These are phyloP conservation scores for Beroe ovata DNA, from an alignment of 37 sponge, comb jelly and placozoan species.

Conservation along the genomic window DNA sequence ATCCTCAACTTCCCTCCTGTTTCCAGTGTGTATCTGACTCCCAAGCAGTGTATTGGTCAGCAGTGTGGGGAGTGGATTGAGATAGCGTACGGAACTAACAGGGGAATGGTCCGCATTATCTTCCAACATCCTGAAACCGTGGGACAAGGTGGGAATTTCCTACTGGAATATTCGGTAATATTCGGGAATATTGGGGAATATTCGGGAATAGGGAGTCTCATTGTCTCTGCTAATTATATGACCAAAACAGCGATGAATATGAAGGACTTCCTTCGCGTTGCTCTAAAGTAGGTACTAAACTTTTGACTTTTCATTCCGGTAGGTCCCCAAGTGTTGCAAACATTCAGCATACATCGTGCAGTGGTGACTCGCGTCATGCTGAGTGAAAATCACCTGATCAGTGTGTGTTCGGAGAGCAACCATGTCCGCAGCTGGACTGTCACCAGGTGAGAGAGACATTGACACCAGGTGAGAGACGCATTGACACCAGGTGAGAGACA, in stretches of 20 bases:
- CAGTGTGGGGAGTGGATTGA: conserved; percentile 88
- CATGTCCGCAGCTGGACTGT: conserved; percentile 94
- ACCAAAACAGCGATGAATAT: no score
- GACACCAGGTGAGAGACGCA: no score
- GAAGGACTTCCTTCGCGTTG: no score
- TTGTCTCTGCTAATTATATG: no score
- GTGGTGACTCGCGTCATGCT: conserved; percentile 82
- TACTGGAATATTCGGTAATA: no score
- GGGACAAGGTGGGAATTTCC: conserved; percentile 88
- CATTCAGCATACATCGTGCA: conserved; percentile 87
- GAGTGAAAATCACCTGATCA: conserved; percentile 93
- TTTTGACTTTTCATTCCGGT: no score
- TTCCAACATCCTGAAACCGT: conserved; percentile 97
- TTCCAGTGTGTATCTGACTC: conserved; percentile 88
- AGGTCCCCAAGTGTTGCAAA: conserved; percentile 88
- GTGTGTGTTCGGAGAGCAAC: conserved; percentile 71
- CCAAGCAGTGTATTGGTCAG: conserved; percentile 76
- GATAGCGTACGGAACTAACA: conserved; percentile 92
- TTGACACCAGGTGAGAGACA: no score
- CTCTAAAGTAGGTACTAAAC: no score
- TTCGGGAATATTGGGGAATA: no score
- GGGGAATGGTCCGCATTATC: conserved; percentile 84
- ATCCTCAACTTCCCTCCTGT: neutral
- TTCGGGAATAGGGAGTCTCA: no score
- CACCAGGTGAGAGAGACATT: conserved; percentile 73